Evolutionary conservation across 2,888 invertebrate genomes (phyloP).

Genomic region (Slavum lentiscoides): DNA sequence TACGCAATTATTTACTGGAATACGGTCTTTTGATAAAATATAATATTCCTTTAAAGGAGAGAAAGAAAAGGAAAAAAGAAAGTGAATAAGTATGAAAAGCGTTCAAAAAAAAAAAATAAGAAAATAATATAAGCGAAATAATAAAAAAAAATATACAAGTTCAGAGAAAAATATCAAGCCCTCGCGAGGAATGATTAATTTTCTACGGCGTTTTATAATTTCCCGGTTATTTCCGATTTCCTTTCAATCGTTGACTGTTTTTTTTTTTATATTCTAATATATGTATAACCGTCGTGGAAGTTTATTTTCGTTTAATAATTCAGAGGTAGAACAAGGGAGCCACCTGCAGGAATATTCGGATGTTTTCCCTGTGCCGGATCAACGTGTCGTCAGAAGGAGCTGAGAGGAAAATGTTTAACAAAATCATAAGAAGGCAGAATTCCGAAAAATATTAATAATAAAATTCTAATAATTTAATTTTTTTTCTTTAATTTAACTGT

Average conservation of each 20-base stretch:
- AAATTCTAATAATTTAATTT: no score
- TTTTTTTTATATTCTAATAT: neutral
- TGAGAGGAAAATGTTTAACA: no score
- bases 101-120: neutral
- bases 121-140: neutral
- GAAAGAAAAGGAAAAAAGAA: neutral
- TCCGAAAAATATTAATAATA: no score
- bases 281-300: neutral
- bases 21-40: slow-evolving; percentile 30
- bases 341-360: no score
- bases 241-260: neutral
- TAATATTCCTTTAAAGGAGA: neutral
- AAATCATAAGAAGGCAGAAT: no score
- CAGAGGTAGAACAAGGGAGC: no score
- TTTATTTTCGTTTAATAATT: no score
- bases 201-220: neutral
- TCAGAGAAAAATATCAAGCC: neutral
- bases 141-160: neutral
- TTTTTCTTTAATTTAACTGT: no score
- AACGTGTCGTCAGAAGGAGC: no score
- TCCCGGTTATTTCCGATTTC: neutral
- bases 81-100: neutral
- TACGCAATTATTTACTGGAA: slow-evolving; percentile 14
- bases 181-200: neutral
- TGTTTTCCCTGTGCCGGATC: no score